Percentiles rank a stretch among this genome's conserved stretches.
phyloP scores from a whole-genome alignment of 2,113 vertebrate species.

The Mobula hypostoma region DNA sequence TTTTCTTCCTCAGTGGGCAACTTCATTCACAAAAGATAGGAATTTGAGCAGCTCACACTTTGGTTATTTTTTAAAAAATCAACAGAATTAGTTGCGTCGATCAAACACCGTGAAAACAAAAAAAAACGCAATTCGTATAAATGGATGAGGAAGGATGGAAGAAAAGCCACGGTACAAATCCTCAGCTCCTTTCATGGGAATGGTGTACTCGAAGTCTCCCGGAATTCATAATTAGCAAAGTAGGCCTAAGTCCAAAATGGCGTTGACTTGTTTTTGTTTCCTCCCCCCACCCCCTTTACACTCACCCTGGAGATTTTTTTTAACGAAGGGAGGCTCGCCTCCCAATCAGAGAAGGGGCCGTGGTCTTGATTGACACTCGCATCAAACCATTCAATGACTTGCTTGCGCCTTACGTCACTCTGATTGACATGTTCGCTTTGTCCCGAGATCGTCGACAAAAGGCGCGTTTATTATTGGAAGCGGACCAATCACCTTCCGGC shows the following conservation, averaged over 20 bases:
- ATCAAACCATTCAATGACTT: background rate
- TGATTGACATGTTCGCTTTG: background rate
- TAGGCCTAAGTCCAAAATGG: constrained; percentile 73
- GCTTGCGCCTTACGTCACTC: rapidly evolving
- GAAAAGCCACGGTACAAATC: background rate
- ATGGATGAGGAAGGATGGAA: background rate
- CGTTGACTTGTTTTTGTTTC: constrained; percentile 75
- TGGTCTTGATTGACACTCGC: background rate
- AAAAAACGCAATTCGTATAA: background rate
- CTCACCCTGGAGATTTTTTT: background rate
- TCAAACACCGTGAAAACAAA: background rate
- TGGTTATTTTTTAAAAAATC: background rate
- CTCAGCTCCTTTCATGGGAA: constrained; percentile 18
- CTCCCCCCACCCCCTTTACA: constrained; percentile 44
- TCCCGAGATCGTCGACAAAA: background rate
- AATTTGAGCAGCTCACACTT: background rate
- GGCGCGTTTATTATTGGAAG: constrained; percentile 23
- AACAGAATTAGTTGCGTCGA: too few species aligned
- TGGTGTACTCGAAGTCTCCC: constrained; percentile 34
- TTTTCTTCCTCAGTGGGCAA: background rate
- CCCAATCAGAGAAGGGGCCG: too few species aligned
- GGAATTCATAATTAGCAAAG: constrained; percentile 44
- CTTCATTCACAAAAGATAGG: constrained; percentile 22
- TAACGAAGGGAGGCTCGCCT: background rate
- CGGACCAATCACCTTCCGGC: background rate